phyloP scores from a whole-genome alignment of 2,888 invertebrate species.

The Yponomeuta cagnagella region DNA sequence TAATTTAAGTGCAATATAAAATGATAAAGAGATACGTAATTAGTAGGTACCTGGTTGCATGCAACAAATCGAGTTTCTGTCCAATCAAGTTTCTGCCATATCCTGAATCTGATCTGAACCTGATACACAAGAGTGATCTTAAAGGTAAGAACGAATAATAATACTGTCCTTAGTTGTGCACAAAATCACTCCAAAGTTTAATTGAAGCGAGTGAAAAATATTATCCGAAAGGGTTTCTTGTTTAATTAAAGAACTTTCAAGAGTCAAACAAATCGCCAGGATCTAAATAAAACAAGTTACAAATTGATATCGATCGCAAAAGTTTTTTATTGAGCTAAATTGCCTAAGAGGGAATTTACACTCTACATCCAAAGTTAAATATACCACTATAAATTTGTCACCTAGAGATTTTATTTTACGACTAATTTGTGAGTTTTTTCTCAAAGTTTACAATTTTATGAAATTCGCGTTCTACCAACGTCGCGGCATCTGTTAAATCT shows the following conservation, averaged over 20 bases:
- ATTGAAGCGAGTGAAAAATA: background rate
- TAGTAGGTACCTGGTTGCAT: too few species aligned
- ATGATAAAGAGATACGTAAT: too few species aligned
- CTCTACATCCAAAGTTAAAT: background rate
- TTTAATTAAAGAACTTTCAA: background rate
- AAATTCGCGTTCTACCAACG: too few species aligned
- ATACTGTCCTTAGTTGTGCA: too few species aligned
- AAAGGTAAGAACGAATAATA: too few species aligned
- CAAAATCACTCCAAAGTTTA: background rate
- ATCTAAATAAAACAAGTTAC: background rate
- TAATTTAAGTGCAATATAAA: too few species aligned
- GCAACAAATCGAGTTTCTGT: too few species aligned
- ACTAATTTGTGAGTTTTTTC: background rate
- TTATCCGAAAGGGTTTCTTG: background rate
- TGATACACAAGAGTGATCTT: too few species aligned
- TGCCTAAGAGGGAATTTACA: background rate
- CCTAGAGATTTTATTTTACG: background rate
- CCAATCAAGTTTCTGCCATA: too few species aligned
- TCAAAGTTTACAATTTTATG: background rate
- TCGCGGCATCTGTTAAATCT: too few species aligned
- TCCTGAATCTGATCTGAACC: too few species aligned
- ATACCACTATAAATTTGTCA: too few species aligned
- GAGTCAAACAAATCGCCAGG: background rate
- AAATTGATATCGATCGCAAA: background rate
- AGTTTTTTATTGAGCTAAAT: background rate